Conservation (phyloP, 92 coral and sea anemone genomes). For the Siderastrea siderea region DNA sequence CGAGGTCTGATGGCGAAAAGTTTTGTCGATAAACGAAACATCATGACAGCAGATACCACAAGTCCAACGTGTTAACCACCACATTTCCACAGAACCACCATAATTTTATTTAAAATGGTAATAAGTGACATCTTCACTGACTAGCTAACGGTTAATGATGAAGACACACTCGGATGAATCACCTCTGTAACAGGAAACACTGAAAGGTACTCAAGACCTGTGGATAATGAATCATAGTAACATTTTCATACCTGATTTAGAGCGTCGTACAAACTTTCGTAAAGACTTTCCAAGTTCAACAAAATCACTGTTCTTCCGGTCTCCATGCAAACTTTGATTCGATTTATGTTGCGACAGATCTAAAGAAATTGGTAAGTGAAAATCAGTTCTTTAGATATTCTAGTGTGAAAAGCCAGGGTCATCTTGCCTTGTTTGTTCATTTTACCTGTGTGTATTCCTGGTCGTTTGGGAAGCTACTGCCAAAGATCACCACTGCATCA, state of each 20-base stretch:
- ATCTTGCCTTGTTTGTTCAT: neutral
- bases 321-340: conserved; percentile 95
- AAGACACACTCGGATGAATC: neutral
- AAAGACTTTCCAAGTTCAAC: conserved; percentile 77
- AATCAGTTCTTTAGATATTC: neutral
- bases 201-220: neutral
- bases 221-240: neutral
- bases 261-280: conserved; percentile 84
- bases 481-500: conserved; percentile 84
- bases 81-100: neutral
- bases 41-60: no score
- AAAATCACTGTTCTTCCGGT: conserved; percentile 88
- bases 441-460: conserved; percentile 92
- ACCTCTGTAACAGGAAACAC: neutral
- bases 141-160: neutral
- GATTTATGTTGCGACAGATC: conserved; percentile 94
- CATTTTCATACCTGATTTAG: conserved; percentile 78
- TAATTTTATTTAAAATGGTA: neutral
- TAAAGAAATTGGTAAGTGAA: conserved; percentile 4
- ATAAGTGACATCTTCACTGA: neutral
- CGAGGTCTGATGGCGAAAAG: no score
- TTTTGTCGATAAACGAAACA: no score
- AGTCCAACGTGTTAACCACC: no score
- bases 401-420: neutral
- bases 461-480: conserved; percentile 92